Conservation (phyloP, 1,140 invertebrate genomes). For the Brachionus angularis region DNA sequence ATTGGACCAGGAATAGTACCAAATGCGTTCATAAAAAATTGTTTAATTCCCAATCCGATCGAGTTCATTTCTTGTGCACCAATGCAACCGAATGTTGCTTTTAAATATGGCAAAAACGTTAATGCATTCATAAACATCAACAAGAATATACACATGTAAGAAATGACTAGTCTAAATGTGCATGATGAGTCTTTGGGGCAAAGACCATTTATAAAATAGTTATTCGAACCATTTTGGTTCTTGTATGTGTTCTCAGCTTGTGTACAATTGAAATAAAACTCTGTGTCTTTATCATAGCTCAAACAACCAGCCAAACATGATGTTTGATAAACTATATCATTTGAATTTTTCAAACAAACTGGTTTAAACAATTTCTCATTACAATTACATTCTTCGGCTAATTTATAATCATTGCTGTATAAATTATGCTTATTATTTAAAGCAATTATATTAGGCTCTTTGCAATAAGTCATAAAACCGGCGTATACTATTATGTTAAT, state of each 20-base stretch:
- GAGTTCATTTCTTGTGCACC: conserved; percentile 38
- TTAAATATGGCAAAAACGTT: conserved; percentile 33
- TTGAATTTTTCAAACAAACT: conserved; percentile 26
- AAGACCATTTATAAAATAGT: conserved; percentile 22
- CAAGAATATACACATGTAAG: conserved; percentile 33
- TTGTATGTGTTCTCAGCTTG: neutral
- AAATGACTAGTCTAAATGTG: conserved; percentile 9
- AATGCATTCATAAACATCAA: conserved; percentile 38
- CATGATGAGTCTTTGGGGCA: conserved; percentile 17
- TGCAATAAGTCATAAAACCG: conserved; percentile 38
- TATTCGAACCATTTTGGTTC: neutral
- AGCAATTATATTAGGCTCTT: conserved; percentile 13
- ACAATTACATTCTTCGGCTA: conserved; percentile 37
- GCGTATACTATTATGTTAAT: conserved; percentile 32
- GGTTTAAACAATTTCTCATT: conserved; percentile 41
- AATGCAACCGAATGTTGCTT: conserved; percentile 15
- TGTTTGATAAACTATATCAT: conserved; percentile 5
- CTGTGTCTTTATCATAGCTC: conserved; percentile 12
- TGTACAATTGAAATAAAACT: conserved; percentile 11
- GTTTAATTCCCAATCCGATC: conserved; percentile 35
- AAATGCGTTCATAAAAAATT: conserved; percentile 43
- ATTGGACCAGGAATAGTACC: conserved; percentile 42
- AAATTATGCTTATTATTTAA: neutral
- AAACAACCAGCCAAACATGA: conserved; percentile 38
- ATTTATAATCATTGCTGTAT: neutral